phyloP scores from a whole-genome alignment of 2,797 vertebrate species.

The Orientallactaga sibirica region DNA sequence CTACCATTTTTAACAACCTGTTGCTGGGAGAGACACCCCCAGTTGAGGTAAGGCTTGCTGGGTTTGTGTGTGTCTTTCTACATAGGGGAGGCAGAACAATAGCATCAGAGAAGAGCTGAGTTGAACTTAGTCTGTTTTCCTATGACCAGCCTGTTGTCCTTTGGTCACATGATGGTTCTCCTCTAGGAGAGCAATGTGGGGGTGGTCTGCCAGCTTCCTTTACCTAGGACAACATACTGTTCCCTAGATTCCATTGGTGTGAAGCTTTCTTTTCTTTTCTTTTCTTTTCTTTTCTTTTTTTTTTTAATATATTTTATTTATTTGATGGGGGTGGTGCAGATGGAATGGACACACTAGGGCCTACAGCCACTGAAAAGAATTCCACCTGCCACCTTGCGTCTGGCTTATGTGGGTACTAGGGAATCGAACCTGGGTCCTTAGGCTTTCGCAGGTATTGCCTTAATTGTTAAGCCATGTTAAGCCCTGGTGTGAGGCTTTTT shows the following conservation, averaged over 20 bases:
- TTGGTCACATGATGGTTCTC: neutral
- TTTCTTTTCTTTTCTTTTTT: too few relatives aligned
- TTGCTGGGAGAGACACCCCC: constrained; percentile 94
- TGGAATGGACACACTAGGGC: too few relatives aligned
- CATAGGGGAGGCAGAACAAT: neutral
- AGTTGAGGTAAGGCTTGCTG: constrained; percentile 90
- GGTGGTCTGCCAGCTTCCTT: neutral
- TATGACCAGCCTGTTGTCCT: neutral
- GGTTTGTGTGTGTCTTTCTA: neutral
- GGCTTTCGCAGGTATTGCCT: neutral
- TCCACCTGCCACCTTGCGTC: too few relatives aligned
- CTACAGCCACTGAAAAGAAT: too few relatives aligned
- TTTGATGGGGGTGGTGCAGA: too few relatives aligned
- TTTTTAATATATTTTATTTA: too few relatives aligned
- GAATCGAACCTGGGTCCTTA: too few relatives aligned
- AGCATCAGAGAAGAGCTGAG: neutral
- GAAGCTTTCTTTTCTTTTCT: too few relatives aligned
- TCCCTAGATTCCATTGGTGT: neutral
- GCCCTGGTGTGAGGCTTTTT: neutral
- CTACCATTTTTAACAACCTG: constrained; percentile 95
- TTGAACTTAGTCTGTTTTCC: neutral
- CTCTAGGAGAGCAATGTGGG: neutral
- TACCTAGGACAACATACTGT: neutral
- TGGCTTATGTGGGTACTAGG: too few relatives aligned
- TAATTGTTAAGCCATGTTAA: neutral